phyloP scores from a whole-genome alignment of 1,140 invertebrate species.

The Zaprionus kolodkinae region DNA sequence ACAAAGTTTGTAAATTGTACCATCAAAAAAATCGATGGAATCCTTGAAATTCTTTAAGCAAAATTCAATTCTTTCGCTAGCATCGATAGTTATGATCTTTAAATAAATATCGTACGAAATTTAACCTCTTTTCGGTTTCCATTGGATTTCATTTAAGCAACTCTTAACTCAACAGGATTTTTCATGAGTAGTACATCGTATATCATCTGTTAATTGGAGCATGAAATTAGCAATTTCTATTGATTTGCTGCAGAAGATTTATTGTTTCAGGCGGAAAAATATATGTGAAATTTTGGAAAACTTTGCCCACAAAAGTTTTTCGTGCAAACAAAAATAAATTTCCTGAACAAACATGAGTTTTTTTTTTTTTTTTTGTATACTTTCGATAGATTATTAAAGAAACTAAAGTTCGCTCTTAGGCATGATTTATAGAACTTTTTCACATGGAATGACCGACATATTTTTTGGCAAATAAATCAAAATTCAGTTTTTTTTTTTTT shows the following conservation, averaged over 20 bases:
- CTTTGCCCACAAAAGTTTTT: conserved; percentile 16
- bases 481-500: conserved; percentile 40
- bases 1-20: too few species aligned
- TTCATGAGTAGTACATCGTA: conserved; percentile 25
- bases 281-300: conserved; percentile 15
- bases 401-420: conserved; percentile 42
- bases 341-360: not conserved
- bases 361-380: conserved; percentile 3
- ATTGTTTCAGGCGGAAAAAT: conserved; percentile 51
- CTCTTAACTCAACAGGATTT: conserved; percentile 34
- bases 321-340: not conserved
- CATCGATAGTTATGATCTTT: too few species aligned
- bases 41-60: too few species aligned
- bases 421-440: conserved; percentile 36
- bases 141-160: not conserved
- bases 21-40: too few species aligned
- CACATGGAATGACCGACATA: conserved; percentile 23
- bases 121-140: not conserved
- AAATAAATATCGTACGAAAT: too few species aligned
- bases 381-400: conserved; percentile 29
- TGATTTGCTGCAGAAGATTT: conserved; percentile 67
- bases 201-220: conserved; percentile 77
- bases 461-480: conserved; percentile 28
- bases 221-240: conserved; percentile 77
- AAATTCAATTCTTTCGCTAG: too few species aligned